Evolutionary conservation across 2,797 vertebrate genomes (phyloP).

Genomic region (Menidia menidia): DNA sequence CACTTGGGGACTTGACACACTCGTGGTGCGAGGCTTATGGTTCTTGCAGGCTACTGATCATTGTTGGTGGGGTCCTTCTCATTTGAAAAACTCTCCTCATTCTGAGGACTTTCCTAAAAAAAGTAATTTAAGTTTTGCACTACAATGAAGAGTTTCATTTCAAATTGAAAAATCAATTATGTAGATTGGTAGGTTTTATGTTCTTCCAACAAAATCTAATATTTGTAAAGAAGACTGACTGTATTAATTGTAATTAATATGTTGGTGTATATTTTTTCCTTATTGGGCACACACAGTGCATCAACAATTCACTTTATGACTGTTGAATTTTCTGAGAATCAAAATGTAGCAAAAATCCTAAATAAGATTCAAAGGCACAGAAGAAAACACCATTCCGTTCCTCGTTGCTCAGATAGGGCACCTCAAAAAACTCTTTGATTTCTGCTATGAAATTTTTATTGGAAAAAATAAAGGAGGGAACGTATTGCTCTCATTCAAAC

Average conservation of each 20-base stretch:
- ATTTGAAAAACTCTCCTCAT: constrained; percentile 74
- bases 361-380: constrained; percentile 63
- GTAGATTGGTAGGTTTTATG: constrained; percentile 38
- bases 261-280: constrained; percentile 19
- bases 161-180: constrained; percentile 45
- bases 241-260: constrained; percentile 13
- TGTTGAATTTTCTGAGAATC: constrained; percentile 36
- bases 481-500: constrained; percentile 85
- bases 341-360: constrained; percentile 62
- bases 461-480: constrained; percentile 77
- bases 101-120: constrained; percentile 74
- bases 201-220: constrained; percentile 38
- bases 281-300: constrained; percentile 4
- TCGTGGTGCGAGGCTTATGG: constrained; percentile 70
- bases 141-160: constrained; percentile 64
- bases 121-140: constrained; percentile 79
- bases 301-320: constrained; percentile 14
- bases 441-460: constrained; percentile 84
- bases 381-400: constrained; percentile 56
- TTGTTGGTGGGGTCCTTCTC: constrained; percentile 73
- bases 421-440: constrained; percentile 80
- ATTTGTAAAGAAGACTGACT: constrained; percentile 29
- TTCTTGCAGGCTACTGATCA: constrained; percentile 68
- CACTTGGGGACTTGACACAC: constrained; percentile 83
- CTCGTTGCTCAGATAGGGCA: constrained; percentile 67